Evolutionary conservation across 2,113 vertebrate genomes (phyloP).

Genomic region (Dicerorhinus sumatrensis): DNA sequence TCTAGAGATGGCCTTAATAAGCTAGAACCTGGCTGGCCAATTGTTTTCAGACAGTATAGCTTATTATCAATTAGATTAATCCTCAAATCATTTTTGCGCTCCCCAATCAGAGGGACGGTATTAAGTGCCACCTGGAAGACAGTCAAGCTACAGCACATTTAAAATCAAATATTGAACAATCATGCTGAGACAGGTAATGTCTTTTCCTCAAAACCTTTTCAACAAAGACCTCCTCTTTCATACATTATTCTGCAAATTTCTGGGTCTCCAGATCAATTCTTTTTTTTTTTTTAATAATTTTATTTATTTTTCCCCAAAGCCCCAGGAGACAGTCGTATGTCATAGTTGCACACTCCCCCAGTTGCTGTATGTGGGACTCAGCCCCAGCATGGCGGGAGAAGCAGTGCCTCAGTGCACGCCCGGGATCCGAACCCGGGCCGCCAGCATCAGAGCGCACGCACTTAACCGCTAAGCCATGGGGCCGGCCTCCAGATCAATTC

Average conservation of each 20-base stretch:
- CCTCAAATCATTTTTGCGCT: not conserved
- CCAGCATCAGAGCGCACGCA: too few species aligned
- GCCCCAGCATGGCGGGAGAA: too few species aligned
- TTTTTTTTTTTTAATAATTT: too few species aligned
- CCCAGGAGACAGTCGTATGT: too few species aligned
- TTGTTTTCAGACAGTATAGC: not conserved
- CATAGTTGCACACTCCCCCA: too few species aligned
- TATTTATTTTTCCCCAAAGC: too few species aligned
- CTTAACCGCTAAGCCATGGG: too few species aligned
- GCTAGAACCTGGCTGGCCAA: not conserved
- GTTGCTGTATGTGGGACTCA: too few species aligned
- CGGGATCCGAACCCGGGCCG: too few species aligned
- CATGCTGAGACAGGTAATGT: not conserved
- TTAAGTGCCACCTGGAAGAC: not conserved
- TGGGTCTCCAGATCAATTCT: not conserved
- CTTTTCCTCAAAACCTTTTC: not conserved
- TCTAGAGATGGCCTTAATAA: not conserved
- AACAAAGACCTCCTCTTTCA: not conserved
- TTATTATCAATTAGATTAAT: not conserved
- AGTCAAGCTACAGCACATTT: too few species aligned
- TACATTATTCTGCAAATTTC: not conserved
- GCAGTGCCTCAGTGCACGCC: too few species aligned
- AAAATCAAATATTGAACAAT: not conserved
- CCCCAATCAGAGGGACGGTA: not conserved
- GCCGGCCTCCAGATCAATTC: not conserved